phyloP scores from a whole-genome alignment of 2,888 invertebrate species.

The Anaspis maculata region DNA sequence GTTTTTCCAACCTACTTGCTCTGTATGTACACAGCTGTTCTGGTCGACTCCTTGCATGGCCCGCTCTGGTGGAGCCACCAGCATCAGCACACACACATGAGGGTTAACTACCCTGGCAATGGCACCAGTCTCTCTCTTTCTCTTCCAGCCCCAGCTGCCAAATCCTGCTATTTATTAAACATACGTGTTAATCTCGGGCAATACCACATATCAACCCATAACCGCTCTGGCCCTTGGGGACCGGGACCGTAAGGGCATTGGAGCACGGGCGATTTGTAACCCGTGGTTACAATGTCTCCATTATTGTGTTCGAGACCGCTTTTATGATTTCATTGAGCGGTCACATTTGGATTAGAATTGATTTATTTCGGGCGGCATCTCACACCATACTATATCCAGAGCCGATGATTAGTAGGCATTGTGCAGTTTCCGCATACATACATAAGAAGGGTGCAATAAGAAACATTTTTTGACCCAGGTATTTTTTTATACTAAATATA shows the following conservation, averaged over 20 bases:
- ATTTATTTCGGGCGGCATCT: conserved; percentile 28
- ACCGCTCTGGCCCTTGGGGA: conserved; percentile 13
- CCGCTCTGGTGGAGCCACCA: conserved; percentile 1
- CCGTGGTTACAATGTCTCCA: conserved; percentile 39
- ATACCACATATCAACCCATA: conserved; percentile 15
- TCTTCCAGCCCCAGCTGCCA: conserved; percentile 43
- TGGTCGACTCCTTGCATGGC: neutral
- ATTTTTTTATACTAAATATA: too few relatives aligned
- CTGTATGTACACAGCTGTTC: neutral
- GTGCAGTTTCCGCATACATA: too few relatives aligned
- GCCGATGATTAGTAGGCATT: conserved; percentile 10
- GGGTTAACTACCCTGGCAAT: conserved; percentile 31
- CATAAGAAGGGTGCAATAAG: too few relatives aligned
- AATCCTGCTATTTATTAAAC: conserved; percentile 45
- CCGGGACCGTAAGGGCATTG: conserved; percentile 17
- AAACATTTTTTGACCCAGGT: too few relatives aligned
- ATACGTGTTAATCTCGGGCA: conserved; percentile 43
- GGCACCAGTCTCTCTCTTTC: too few relatives aligned
- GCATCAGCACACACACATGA: too few relatives aligned
- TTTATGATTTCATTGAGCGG: conserved; percentile 39
- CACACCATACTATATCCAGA: too few relatives aligned
- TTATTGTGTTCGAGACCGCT: conserved; percentile 36
- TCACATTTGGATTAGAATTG: conserved; percentile 31
- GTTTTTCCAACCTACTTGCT: too few relatives aligned
- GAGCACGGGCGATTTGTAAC: conserved; percentile 30